Base-by-base conservation (phyloP, 2,113 vertebrate species). In the Puffinus mauretanicus region DNA sequence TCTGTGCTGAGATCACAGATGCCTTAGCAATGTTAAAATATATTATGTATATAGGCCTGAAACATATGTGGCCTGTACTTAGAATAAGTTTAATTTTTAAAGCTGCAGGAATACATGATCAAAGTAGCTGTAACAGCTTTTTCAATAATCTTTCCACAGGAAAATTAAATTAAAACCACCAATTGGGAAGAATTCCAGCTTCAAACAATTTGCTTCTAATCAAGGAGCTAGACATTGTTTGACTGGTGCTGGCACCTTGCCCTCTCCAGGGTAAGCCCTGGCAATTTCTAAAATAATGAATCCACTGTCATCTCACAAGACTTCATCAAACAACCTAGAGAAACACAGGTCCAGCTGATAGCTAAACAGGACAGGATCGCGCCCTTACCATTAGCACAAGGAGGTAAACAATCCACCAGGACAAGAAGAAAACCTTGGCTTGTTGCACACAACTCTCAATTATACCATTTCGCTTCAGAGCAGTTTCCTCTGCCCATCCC, bases 361-460 rank as follows among this genome's bases (percentile, higher is more conserved):
- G 51, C 40, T 46, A 16, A 25, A 25, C 0, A 44, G 32, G 47
- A 13, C 2, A 10, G 36, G 25, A 34, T 13, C 0, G 0, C 4
- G 10, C 9, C 16, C 46, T 38, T 49, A 5, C 13, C 1, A 0
- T 38, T 52, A 46, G 34, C 44, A 32, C 32, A 13, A 29, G 58
- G 8, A 61, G 20, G 10, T 47, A 52, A 60, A 64, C 30, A 65
- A 38, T 19, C 19, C 38, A 42, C 6, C 24, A 44, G 7, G 17
- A 38, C 9, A 30, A 30, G 57, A 58, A 76, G 52, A 81, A 40
- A 36, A 16, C 0, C 0, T 8, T 44, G 49, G 24, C 27, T 34
- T 46, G 42, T 38, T 24, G 11, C 13, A 12, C 24, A 7, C 3
- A 15, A 20, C 15, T 40, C 55, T 20, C 10, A 14, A 9, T 24